Percentiles rank a stretch among this genome's conserved stretches.
Conservation (phyloP, 1,140 invertebrate genomes). For the Campoletis sonorensis region DNA sequence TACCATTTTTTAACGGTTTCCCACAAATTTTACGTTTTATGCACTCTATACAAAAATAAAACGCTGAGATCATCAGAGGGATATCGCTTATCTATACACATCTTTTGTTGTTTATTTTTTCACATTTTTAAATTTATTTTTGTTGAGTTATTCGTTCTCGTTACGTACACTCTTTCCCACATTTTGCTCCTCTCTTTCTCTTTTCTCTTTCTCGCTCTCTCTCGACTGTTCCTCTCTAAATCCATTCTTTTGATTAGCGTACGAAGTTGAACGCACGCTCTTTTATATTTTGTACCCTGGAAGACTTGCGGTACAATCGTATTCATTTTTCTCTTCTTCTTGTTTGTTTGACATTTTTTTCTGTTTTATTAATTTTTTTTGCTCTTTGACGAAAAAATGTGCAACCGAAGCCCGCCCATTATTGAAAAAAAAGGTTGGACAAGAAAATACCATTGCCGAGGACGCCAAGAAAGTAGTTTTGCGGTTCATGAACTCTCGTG, state of each 20-base stretch:
- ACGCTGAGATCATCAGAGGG: conserved; percentile 69
- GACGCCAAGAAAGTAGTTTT: conserved; percentile 18
- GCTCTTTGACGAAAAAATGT: conserved; percentile 46
- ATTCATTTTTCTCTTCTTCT: conserved; percentile 32
- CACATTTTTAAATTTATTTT: conserved; percentile 37
- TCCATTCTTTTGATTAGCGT: conserved; percentile 57
- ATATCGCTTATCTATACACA: conserved; percentile 64
- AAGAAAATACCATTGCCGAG: conserved; percentile 45
- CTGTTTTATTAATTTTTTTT: conserved; percentile 31
- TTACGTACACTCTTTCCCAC: neutral
- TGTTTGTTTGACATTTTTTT: conserved; percentile 36
- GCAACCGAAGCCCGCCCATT: conserved; percentile 40
- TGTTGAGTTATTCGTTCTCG: neutral
- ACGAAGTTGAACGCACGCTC: conserved; percentile 52
- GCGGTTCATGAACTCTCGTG: neutral
- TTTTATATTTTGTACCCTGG: conserved; percentile 60
- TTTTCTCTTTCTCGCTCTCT: conserved; percentile 43
- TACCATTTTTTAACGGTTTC: conserved; percentile 29
- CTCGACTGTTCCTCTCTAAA: conserved; percentile 27
- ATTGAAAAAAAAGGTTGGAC: conserved; percentile 36
- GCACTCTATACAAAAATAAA: conserved; percentile 75
- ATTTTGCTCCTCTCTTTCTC: neutral
- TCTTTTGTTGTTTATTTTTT: conserved; percentile 57
- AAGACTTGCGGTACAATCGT: conserved; percentile 62
- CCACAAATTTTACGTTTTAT: conserved; percentile 57